Evolutionary conservation across 2,113 vertebrate genomes (phyloP).

Genomic region (Corvus hawaiiensis): DNA sequence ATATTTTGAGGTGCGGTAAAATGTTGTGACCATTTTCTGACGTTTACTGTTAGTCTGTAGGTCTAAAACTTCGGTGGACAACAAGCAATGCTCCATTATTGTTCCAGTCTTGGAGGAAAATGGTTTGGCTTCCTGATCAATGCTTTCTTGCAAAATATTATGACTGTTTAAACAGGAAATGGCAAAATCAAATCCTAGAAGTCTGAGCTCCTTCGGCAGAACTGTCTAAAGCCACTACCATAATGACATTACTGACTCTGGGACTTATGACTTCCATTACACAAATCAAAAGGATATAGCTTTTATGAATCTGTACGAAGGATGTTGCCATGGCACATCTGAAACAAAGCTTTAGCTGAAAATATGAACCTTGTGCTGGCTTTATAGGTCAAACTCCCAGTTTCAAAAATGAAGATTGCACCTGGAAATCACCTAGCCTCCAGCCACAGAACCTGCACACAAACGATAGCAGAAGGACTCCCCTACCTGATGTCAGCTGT

Average conservation of each 20-base stretch:
- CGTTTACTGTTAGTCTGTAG: background rate
- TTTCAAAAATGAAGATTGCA: background rate
- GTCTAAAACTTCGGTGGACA: background rate
- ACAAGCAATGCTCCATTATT: background rate
- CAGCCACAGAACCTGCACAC: background rate
- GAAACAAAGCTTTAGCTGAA: background rate
- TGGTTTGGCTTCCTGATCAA: background rate
- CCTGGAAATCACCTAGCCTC: background rate
- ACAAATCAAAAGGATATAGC: background rate
- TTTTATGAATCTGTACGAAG: background rate
- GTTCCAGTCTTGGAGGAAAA: background rate
- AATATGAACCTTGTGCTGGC: background rate
- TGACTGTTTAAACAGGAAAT: background rate
- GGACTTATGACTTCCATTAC: background rate
- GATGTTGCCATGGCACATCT: background rate
- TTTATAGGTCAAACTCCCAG: background rate
- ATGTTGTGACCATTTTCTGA: background rate
- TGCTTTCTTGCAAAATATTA: background rate
- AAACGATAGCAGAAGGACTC: background rate
- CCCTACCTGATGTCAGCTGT: background rate
- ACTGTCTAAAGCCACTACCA: background rate
- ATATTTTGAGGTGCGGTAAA: background rate
- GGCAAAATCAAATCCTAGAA: background rate
- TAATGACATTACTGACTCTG: background rate
- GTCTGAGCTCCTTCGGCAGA: background rate